These are phyloP conservation scores for Oreonectes daqikongensis DNA, from an alignment of 2,797 vertebrate species.

Conservation along the genomic window DNA sequence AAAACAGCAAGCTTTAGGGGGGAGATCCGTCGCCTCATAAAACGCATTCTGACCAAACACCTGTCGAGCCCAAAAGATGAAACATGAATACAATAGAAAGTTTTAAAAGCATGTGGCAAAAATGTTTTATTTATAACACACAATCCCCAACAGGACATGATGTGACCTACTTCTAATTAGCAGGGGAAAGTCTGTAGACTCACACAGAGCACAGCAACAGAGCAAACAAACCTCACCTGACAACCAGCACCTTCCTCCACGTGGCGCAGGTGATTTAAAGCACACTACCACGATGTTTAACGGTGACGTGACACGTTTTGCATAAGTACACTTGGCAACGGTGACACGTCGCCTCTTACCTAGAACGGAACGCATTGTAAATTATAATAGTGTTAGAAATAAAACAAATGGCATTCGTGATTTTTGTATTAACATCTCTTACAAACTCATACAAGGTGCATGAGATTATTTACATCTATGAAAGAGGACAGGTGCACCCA, in stretches of 20 bases:
- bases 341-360: not conserved
- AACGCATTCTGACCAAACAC: slow-evolving; percentile 73
- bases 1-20: slow-evolving; percentile 81
- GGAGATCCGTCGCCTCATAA: slow-evolving; percentile 80
- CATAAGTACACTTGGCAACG: not conserved
- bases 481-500: not conserved
- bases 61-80: slow-evolving; percentile 3
- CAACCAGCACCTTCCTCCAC: slow-evolving; percentile 59
- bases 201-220: slow-evolving; percentile 53
- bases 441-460: no score
- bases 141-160: not conserved
- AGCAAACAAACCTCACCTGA: slow-evolving; percentile 73
- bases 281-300: slow-evolving; percentile 54
- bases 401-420: no score
- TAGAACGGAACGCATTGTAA: not conserved
- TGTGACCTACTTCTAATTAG: not conserved
- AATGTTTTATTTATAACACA: not conserved
- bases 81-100: not conserved
- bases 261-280: slow-evolving; percentile 61
- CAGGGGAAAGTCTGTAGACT: slow-evolving; percentile 47
- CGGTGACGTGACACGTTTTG: slow-evolving; percentile 47
- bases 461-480: not conserved
- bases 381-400: no score
- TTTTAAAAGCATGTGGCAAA: not conserved
- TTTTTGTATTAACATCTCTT: no score